Percentiles rank a stretch among this genome's conserved stretches.
Conservation (phyloP, 2,797 vertebrate species). For the Manis crassicaudata region DNA sequence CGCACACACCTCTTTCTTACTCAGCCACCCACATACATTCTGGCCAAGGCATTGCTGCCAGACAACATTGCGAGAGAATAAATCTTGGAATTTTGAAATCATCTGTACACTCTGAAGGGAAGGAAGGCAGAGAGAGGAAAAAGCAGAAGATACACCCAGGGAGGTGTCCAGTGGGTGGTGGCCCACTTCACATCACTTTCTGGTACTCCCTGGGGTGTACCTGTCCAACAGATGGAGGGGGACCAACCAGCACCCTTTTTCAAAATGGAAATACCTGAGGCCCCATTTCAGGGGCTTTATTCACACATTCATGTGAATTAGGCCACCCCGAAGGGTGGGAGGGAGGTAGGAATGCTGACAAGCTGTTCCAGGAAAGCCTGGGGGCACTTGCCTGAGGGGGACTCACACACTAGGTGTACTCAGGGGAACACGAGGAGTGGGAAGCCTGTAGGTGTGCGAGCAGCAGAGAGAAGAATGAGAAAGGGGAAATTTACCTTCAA, state of each 20-base stretch:
- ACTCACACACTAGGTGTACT: neutral
- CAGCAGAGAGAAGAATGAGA: neutral
- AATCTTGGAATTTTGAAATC: constrained; percentile 35
- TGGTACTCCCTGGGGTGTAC: neutral
- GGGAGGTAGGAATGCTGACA: neutral
- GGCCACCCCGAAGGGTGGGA: neutral
- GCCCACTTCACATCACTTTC: neutral
- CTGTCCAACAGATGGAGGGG: neutral
- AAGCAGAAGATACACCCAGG: neutral
- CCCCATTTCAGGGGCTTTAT: neutral
- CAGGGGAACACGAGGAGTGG: neutral
- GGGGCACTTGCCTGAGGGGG: neutral
- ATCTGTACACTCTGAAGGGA: neutral
- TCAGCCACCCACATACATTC: neutral
- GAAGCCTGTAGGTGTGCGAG: neutral
- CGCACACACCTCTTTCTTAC: neutral
- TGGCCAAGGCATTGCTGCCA: neutral
- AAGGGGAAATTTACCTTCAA: neutral
- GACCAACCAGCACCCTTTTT: neutral
- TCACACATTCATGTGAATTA: neutral
- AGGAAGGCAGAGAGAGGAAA: neutral
- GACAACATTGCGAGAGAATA: neutral
- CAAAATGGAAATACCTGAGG: neutral
- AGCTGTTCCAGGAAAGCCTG: neutral
- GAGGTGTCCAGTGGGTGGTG: neutral